phyloP scores from a whole-genome alignment of 2,797 vertebrate species.

The Sparus aurata region DNA sequence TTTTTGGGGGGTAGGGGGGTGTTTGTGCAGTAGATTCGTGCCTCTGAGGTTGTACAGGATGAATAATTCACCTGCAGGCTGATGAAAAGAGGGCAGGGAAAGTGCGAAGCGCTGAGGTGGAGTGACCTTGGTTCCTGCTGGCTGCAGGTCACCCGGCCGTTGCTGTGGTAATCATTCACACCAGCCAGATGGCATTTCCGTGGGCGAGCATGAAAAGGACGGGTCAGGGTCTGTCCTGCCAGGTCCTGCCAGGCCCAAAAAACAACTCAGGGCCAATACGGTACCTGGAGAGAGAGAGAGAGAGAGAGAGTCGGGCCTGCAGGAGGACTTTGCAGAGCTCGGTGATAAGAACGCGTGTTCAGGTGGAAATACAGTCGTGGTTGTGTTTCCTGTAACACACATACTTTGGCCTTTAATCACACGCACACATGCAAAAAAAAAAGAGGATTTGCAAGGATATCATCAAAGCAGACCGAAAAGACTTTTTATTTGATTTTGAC shows the following conservation, averaged over 20 bases:
- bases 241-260: slow-evolving; percentile 80
- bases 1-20: background rate
- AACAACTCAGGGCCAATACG: slow-evolving; percentile 77
- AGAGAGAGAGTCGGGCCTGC: slow-evolving; percentile 50
- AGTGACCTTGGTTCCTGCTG: slow-evolving; percentile 89
- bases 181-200: slow-evolving; percentile 90
- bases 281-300: slow-evolving; percentile 67
- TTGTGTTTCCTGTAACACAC: slow-evolving; percentile 18
- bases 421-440: background rate
- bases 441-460: slow-evolving; percentile 17
- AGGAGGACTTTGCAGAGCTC: slow-evolving; percentile 45
- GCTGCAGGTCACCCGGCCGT: slow-evolving; percentile 85
- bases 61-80: slow-evolving; percentile 84
- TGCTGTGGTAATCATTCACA: slow-evolving; percentile 90
- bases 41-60: slow-evolving; percentile 68
- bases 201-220: slow-evolving; percentile 88
- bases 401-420: slow-evolving; percentile 18
- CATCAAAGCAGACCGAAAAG: slow-evolving; percentile 37
- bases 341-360: slow-evolving; percentile 49
- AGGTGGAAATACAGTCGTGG: slow-evolving; percentile 28
- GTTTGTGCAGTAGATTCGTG: slow-evolving; percentile 68
- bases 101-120: slow-evolving; percentile 81
- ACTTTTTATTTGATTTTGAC: slow-evolving; percentile 24
- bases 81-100: slow-evolving; percentile 82
- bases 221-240: slow-evolving; percentile 87